phyloP scores from a whole-genome alignment of 2,888 invertebrate species.

The Drosophila suboccidentalis region DNA sequence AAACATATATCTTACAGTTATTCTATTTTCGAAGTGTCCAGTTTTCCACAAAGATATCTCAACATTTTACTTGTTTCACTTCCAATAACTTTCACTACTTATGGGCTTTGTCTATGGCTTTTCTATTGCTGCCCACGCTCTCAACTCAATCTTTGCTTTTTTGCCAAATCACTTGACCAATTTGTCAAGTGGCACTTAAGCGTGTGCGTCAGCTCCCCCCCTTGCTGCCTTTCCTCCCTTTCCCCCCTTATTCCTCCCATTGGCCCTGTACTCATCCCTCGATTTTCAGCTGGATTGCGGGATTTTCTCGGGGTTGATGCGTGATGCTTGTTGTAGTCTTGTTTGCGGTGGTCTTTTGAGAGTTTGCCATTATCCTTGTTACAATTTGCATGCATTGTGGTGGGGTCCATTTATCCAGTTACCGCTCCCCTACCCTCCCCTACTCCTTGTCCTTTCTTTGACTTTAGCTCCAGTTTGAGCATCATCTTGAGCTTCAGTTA shows the following conservation, averaged over 20 bases:
- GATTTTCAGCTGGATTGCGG: slow-evolving; percentile 9
- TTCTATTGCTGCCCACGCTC: slow-evolving; percentile 21
- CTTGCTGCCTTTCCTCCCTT: not conserved
- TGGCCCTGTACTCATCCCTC: slow-evolving; percentile 8
- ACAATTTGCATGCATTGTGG: slow-evolving; percentile 78
- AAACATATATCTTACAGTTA: too few species aligned
- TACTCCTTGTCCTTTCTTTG: not conserved
- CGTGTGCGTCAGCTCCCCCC: slow-evolving; percentile 53
- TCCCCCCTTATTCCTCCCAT: not conserved
- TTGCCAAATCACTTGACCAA: slow-evolving; percentile 85
- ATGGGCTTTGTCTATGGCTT: slow-evolving; percentile 30
- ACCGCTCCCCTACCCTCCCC: slow-evolving; percentile 7
- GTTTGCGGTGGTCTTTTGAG: slow-evolving; percentile 76
- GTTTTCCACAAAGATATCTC: too few species aligned
- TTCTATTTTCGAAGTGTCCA: too few species aligned
- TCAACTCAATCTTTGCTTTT: slow-evolving; percentile 50
- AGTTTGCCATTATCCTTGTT: slow-evolving; percentile 76
- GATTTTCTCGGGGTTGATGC: slow-evolving; percentile 53
- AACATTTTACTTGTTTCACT: not conserved
- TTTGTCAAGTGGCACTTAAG: slow-evolving; percentile 84
- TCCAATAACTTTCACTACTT: slow-evolving; percentile 14
- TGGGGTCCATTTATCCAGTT: slow-evolving; percentile 49
- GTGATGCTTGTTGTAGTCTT: slow-evolving; percentile 51
- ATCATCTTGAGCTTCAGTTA: slow-evolving; percentile 48
- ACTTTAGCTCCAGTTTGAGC: slow-evolving; percentile 6